Evolutionary conservation across 1,140 invertebrate species (phyloP), one percentile per base, ranked within the genome.

Genomic region (Drosophila sp.): DNA sequence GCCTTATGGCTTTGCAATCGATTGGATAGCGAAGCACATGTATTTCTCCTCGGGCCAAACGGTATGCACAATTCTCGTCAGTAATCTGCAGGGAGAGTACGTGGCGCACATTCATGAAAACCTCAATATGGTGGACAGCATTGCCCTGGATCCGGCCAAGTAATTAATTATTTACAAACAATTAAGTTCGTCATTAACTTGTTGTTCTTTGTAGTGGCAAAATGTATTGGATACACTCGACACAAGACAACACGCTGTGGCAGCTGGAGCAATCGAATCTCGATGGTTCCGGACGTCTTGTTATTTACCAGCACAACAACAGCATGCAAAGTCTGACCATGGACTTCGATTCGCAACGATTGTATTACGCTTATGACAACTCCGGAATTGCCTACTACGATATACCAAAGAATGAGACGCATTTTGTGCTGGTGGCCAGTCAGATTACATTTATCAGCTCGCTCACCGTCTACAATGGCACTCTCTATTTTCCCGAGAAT

Each of bases 1-100:
- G 29, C 90, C 90, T 0, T 89, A 84, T 53, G 90, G 95, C 1
- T 92, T 95, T 58, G 94, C 94, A 14, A 80, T 94, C 29, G 96
- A 97, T 92, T 97, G 96, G 96, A 94, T 96, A 43, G 96, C 96
- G 9, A 92, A 93, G 16, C 94, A 95, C 70, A 93, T 97, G 93
- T 96, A 96, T 90, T 94, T 96, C 65, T 93, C 93, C 59, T 91
- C 92, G 11, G 92, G 93, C 4, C 82, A 80, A 7, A 89, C 84
- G 13, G 80, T 91, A 29, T 93, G 94, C 40, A 93, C 92, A 36
- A 97, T 96, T 41, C 93, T 94, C 38, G 95, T 94, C 0, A 95
- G 94, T 32, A 96, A 95, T 76, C 91, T 97, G 7, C 93, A 95
- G 72, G 97, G 96, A 2, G 95, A 97, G 83, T 96, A 93, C 78